phyloP scores from a whole-genome alignment of 2,888 invertebrate genomes.

The Caenorhabditis sulstoni region DNA sequence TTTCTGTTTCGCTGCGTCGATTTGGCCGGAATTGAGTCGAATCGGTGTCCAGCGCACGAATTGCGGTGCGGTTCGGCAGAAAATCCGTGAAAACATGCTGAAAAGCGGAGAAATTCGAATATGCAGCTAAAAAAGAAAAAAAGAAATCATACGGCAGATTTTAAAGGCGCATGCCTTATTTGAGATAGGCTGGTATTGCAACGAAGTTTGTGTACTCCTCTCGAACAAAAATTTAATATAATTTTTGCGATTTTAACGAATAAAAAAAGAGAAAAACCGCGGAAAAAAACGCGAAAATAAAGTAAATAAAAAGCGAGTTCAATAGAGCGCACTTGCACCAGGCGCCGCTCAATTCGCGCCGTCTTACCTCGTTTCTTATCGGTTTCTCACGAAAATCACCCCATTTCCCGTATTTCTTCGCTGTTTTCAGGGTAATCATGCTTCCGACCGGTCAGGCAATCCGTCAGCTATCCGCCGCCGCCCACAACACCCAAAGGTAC shows the following conservation, averaged over 20 bases:
- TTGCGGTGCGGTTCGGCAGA: constrained; percentile 8
- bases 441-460: constrained; percentile 30
- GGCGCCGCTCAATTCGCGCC: constrained; percentile 29
- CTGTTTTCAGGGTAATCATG: constrained; percentile 34
- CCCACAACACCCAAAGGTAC: constrained; percentile 33
- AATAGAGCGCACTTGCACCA: constrained; percentile 29
- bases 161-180: constrained; percentile 27
- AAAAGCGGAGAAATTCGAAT: constrained; percentile 6
- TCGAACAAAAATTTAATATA: background rate
- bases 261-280: constrained; percentile 4
- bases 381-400: background rate
- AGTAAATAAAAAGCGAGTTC: constrained; percentile 10
- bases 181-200: background rate
- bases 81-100: constrained; percentile 37
- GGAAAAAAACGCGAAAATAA: background rate
- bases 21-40: constrained; percentile 23
- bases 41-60: constrained; percentile 27
- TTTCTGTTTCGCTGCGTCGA: constrained; percentile 25
- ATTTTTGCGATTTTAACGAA: background rate
- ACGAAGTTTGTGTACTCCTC: background rate
- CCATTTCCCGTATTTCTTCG: too few species aligned
- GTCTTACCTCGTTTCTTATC: background rate
- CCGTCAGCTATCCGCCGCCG: constrained; percentile 36
- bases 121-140: background rate
- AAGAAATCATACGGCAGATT: constrained; percentile 3